Percentiles rank a stretch among this genome's conserved stretches.
Conservation (phyloP, 2,888 invertebrate species). For the Acrobasis consociella region DNA sequence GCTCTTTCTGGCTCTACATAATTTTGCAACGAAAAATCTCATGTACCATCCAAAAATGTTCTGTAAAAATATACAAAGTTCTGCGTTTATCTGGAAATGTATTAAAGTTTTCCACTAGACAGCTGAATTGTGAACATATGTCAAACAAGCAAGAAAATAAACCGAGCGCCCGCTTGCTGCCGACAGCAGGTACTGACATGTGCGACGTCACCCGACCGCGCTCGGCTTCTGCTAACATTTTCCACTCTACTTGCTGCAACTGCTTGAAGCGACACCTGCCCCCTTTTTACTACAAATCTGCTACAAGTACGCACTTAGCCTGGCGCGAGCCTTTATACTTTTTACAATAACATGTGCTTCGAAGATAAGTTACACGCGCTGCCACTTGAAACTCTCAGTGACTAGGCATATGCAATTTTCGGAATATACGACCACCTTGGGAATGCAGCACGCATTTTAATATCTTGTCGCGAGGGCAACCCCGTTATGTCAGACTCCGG, state of each 20-base stretch:
- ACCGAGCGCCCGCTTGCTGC: slow-evolving; percentile 13
- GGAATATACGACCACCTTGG: slow-evolving; percentile 36
- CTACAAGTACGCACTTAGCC: slow-evolving; percentile 52
- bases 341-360: slow-evolving; percentile 56
- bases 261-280: slow-evolving; percentile 56
- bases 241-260: slow-evolving; percentile 58
- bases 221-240: slow-evolving; percentile 51
- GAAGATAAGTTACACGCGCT: slow-evolving; percentile 56
- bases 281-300: slow-evolving; percentile 59
- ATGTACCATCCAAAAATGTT: neutral
- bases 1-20: slow-evolving; percentile 2
- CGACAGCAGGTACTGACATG: slow-evolving; percentile 60
- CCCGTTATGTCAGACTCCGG: slow-evolving; percentile 58
- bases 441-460: slow-evolving; percentile 54
- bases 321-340: slow-evolving; percentile 55
- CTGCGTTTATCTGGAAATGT: neutral
- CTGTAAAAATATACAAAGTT: slow-evolving; percentile 8
- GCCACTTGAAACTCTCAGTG: slow-evolving; percentile 47
- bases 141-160: slow-evolving; percentile 17
- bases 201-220: slow-evolving; percentile 54
- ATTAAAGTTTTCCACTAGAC: slow-evolving; percentile 17
- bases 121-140: slow-evolving; percentile 13
- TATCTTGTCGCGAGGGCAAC: slow-evolving; percentile 46
- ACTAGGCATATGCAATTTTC: slow-evolving; percentile 52
- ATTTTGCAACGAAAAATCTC: slow-evolving; percentile 1